phyloP scores from a whole-genome alignment of 2,797 vertebrate genomes.

The Alauda arvensis region DNA sequence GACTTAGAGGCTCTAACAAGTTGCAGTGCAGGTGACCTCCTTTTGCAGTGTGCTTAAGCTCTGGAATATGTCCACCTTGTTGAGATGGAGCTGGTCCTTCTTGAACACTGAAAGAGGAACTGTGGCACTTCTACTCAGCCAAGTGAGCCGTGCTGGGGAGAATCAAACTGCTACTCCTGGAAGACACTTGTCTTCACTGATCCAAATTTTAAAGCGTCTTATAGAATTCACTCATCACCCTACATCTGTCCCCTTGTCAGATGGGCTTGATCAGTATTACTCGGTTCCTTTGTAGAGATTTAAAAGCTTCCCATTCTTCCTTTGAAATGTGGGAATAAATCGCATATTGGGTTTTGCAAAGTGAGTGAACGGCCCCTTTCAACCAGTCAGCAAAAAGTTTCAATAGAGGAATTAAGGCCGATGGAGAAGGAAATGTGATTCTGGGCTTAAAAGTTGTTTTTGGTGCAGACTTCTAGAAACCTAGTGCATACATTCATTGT shows the following conservation, averaged over 20 bases:
- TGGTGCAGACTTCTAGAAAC: constrained; percentile 58
- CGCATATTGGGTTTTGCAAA: constrained; percentile 59
- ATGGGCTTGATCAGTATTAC: constrained; percentile 49
- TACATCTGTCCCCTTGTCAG: constrained; percentile 45
- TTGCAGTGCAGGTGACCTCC: background rate
- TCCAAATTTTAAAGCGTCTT: constrained; percentile 28
- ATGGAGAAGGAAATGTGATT: constrained; percentile 45
- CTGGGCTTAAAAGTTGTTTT: constrained; percentile 63
- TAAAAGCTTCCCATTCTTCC: constrained; percentile 62
- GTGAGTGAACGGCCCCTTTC: constrained; percentile 54
- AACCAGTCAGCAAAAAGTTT: constrained; percentile 55
- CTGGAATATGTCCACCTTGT: background rate
- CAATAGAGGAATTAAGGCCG: constrained; percentile 57
- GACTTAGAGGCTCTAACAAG: background rate
- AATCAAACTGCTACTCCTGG: constrained; percentile 30
- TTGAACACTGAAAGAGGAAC: background rate
- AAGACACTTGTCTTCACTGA: constrained; percentile 26
- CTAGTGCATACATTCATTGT: constrained; percentile 34
- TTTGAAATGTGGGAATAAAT: constrained; percentile 64
- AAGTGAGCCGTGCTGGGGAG: background rate
- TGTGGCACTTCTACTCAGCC: background rate
- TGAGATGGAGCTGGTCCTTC: background rate
- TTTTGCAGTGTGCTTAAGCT: background rate
- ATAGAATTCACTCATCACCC: constrained; percentile 39
- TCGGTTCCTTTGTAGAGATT: constrained; percentile 56